Conservation (phyloP, 2,888 invertebrate species). For the Tridacna gigas region DNA sequence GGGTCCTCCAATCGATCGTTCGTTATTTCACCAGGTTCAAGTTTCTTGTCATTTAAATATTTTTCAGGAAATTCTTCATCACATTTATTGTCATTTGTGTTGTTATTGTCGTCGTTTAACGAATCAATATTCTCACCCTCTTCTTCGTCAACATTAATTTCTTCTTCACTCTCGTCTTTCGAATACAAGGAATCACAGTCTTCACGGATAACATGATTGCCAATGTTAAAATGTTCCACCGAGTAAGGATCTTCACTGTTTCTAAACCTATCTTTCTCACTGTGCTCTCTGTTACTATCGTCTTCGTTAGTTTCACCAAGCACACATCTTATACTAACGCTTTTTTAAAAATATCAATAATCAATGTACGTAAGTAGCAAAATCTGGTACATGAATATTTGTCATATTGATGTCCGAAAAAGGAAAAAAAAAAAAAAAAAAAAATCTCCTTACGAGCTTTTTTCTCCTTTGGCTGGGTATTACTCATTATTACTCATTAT, state of each 20-base stretch:
- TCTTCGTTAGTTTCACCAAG: constrained; percentile 69
- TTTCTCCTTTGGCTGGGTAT: too few relatives aligned
- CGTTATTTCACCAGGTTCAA: constrained; percentile 13
- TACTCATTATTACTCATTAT: too few relatives aligned
- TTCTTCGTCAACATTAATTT: constrained; percentile 66
- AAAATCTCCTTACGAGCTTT: too few relatives aligned
- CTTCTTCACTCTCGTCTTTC: constrained; percentile 63
- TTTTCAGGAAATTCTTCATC: constrained; percentile 12
- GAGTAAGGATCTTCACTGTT: constrained; percentile 10
- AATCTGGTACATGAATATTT: too few relatives aligned
- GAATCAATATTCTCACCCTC: constrained; percentile 32
- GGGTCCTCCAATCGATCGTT: constrained; percentile 14
- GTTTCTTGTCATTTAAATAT: constrained; percentile 20
- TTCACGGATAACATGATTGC: constrained; percentile 19
- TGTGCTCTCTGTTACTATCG: constrained; percentile 34
- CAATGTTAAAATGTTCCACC: constrained; percentile 17
- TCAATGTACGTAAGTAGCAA: too few relatives aligned
- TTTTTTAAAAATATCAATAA: too few relatives aligned
- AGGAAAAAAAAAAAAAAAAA: too few relatives aligned
- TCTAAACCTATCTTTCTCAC: neutral
- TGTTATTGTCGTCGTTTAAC: constrained; percentile 45
- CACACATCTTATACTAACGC: constrained; percentile 78
- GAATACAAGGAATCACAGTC: constrained; percentile 60
- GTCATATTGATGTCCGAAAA: too few relatives aligned
- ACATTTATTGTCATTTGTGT: constrained; percentile 33